These are phyloP conservation scores for Bucco capensis DNA, from an alignment of 2,113 vertebrate species.

Conservation along the genomic window DNA sequence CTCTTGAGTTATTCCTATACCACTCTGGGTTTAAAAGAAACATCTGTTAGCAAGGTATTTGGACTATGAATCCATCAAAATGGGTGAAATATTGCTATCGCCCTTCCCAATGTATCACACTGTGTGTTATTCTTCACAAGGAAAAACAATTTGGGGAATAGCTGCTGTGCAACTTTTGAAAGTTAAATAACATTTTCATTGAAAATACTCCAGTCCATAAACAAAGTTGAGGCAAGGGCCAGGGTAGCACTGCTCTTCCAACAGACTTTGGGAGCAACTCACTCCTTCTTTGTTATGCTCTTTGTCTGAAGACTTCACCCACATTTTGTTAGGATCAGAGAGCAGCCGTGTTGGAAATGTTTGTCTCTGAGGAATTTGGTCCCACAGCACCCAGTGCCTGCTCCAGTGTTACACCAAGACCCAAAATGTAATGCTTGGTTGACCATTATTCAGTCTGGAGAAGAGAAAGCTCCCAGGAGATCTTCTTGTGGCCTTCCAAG, in stretches of 20 bases:
- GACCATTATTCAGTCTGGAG: too few relatives aligned
- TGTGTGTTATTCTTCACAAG: slow-evolving; percentile 55
- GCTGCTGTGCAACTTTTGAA: slow-evolving; percentile 58
- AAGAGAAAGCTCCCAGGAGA: too few relatives aligned
- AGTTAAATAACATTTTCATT: slow-evolving; percentile 67
- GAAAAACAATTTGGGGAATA: slow-evolving; percentile 52
- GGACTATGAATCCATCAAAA: slow-evolving; percentile 57
- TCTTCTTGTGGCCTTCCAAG: too few relatives aligned
- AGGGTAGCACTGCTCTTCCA: not conserved
- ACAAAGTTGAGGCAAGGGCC: slow-evolving; percentile 41
- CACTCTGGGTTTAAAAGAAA: slow-evolving; percentile 56
- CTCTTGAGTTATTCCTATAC: slow-evolving; percentile 62
- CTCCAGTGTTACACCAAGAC: not conserved
- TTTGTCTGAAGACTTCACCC: not conserved
- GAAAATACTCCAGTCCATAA: slow-evolving; percentile 60
- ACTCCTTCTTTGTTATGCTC: not conserved
- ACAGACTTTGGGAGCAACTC: not conserved
- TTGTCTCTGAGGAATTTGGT: not conserved
- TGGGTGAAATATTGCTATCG: slow-evolving; percentile 53
- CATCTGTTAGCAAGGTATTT: slow-evolving; percentile 67
- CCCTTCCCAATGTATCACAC: slow-evolving; percentile 46
- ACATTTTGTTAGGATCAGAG: not conserved
- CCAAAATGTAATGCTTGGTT: not conserved
- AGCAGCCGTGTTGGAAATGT: not conserved
- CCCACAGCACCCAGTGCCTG: not conserved